A percentile compares a stretch with the other conserved stretches of the same genome.
Evolutionary conservation across 2,113 vertebrate species (phyloP).

Genomic region (Pimephales promelas): DNA sequence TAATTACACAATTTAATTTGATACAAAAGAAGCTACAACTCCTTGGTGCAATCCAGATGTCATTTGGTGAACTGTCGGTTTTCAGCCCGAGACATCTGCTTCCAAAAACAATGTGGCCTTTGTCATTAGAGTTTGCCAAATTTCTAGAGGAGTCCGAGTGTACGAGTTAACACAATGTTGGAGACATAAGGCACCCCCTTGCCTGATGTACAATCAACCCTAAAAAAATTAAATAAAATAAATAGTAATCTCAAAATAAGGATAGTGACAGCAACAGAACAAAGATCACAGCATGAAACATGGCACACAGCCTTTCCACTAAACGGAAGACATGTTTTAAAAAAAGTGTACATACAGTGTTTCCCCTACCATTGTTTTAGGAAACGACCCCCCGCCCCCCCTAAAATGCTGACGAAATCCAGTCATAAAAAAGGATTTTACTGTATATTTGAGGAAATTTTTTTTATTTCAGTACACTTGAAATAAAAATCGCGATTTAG

Average conservation of each 20-base stretch:
- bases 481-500: too few relatives aligned
- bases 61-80: not conserved
- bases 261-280: not conserved
- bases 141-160: not conserved
- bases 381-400: too few relatives aligned
- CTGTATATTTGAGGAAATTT: too few relatives aligned
- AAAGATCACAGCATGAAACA: not conserved
- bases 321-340: not conserved
- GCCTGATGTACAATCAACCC: not conserved
- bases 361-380: too few relatives aligned
- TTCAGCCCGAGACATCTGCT: not conserved
- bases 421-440: too few relatives aligned
- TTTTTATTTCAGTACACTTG: too few relatives aligned
- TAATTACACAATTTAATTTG: not conserved
- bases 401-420: too few relatives aligned
- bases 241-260: not conserved
- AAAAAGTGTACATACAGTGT: too few relatives aligned
- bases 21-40: not conserved
- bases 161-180: conserved; percentile 7
- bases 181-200: not conserved
- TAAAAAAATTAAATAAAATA: not conserved
- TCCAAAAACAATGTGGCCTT: conserved; percentile 3
- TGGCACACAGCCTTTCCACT: not conserved
- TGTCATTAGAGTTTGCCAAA: not conserved
- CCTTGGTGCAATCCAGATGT: not conserved